A percentile compares a stretch with the other conserved stretches of the same genome.
These are phyloP conservation scores for Dicerorhinus sumatrensis DNA, from an alignment of 2,113 vertebrate genomes.

Conservation along the genomic window DNA sequence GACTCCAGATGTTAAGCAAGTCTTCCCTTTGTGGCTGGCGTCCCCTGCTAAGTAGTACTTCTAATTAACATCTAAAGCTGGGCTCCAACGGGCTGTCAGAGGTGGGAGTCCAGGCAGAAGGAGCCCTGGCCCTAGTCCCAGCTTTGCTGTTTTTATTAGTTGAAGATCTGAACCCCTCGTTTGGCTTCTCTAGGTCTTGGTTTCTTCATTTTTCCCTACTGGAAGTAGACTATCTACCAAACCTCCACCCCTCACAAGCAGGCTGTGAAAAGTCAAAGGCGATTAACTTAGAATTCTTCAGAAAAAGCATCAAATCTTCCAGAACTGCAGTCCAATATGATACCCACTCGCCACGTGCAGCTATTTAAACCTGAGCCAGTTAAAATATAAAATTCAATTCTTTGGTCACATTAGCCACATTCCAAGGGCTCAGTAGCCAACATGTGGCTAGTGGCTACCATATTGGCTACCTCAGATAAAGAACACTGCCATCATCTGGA, in stretches of 20 bases:
- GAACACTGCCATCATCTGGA: background rate
- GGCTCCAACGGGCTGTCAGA: constrained; percentile 29
- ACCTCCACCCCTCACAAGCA: background rate
- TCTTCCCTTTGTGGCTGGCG: constrained; percentile 59
- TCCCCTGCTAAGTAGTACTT: constrained; percentile 52
- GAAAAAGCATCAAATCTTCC: background rate
- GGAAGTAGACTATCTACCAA: background rate
- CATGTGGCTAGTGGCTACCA: background rate
- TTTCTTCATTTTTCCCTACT: background rate
- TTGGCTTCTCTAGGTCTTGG: background rate
- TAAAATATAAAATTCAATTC: background rate
- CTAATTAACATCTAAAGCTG: constrained; percentile 68
- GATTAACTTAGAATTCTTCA: background rate
- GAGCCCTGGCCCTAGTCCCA: background rate
- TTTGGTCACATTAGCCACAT: background rate
- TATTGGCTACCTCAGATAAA: background rate
- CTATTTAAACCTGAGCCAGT: background rate
- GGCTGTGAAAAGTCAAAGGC: background rate
- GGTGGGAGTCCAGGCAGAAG: background rate
- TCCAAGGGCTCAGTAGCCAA: background rate
- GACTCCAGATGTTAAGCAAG: constrained; percentile 78
- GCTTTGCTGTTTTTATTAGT: constrained; percentile 16
- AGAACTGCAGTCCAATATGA: background rate
- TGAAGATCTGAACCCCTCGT: background rate
- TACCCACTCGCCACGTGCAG: background rate